Evolutionary conservation across 92 coral and sea anemone genomes (phyloP).

Genomic region (Porites rus): DNA sequence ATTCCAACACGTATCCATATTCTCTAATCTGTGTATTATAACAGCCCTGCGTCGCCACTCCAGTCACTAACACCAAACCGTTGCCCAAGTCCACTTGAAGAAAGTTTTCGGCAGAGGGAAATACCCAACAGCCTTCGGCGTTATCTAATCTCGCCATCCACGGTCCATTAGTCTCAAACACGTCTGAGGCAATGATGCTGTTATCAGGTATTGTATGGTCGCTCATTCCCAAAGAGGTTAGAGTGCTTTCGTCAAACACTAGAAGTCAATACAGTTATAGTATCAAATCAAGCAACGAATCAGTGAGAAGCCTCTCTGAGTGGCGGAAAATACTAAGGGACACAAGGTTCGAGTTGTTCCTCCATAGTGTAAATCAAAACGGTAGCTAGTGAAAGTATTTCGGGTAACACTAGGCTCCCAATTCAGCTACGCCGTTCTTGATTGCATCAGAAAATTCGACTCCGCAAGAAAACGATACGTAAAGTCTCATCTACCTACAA

Average conservation of each 20-base stretch:
- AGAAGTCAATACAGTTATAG: not conserved
- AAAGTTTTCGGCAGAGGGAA: slow-evolving; percentile 22
- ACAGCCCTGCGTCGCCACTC: slow-evolving; percentile 69
- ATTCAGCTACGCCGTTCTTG: too few species aligned
- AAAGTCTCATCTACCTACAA: too few species aligned
- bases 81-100: slow-evolving; percentile 65
- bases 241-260: slow-evolving; percentile 24
- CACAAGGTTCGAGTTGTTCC: too few species aligned
- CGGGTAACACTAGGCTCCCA: too few species aligned
- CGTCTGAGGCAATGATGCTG: slow-evolving; percentile 38
- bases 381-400: too few species aligned
- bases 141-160: slow-evolving; percentile 30
- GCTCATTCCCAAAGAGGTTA: slow-evolving; percentile 62
- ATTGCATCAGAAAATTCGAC: too few species aligned
- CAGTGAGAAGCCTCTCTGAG: too few species aligned
- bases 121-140: slow-evolving; percentile 26
- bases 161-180: slow-evolving; percentile 10
- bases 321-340: too few species aligned
- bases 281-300: too few species aligned
- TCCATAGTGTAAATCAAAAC: too few species aligned
- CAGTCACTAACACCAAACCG: slow-evolving; percentile 26
- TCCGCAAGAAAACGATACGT: too few species aligned
- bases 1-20: slow-evolving; percentile 42
- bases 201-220: slow-evolving; percentile 37
- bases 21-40: not conserved